Evolutionary conservation across 2,113 vertebrate species (phyloP).

Genomic region (Propithecus coquereli): DNA sequence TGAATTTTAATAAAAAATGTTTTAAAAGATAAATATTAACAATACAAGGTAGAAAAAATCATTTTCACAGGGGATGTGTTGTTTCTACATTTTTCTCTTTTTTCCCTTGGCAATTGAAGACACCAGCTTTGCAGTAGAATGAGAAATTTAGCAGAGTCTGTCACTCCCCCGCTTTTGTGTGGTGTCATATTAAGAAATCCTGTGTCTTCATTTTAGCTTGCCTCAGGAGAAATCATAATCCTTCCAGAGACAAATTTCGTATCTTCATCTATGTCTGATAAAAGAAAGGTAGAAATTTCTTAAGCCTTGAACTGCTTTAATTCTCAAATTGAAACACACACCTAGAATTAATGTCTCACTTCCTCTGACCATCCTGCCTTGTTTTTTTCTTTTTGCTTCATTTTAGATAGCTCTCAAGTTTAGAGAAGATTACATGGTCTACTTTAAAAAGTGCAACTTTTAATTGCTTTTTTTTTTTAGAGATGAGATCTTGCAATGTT

Average conservation of each 20-base stretch:
- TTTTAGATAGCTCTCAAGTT: not conserved
- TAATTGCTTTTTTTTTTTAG: too few species aligned
- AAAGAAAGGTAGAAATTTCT: not conserved
- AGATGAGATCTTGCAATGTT: too few species aligned
- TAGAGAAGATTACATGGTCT: not conserved
- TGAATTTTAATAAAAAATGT: not conserved
- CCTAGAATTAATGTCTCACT: not conserved
- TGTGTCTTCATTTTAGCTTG: constrained; percentile 7
- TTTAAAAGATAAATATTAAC: too few species aligned
- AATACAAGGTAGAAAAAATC: not conserved
- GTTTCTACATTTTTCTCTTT: not conserved
- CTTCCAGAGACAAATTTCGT: constrained; percentile 43
- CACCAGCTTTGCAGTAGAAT: not conserved
- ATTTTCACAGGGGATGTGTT: not conserved
- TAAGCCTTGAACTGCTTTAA: constrained; percentile 17
- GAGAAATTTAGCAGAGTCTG: not conserved
- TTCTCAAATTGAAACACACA: not conserved
- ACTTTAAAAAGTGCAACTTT: not conserved
- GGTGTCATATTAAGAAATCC: not conserved
- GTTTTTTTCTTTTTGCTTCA: not conserved
- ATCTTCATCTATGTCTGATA: constrained; percentile 28
- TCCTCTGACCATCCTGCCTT: not conserved
- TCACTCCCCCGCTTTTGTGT: not conserved
- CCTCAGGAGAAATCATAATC: constrained; percentile 34
- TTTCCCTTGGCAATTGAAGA: not conserved